These are phyloP conservation scores for Sogatella furcifera DNA, from an alignment of 1,140 invertebrate species.

Conservation along the genomic window DNA sequence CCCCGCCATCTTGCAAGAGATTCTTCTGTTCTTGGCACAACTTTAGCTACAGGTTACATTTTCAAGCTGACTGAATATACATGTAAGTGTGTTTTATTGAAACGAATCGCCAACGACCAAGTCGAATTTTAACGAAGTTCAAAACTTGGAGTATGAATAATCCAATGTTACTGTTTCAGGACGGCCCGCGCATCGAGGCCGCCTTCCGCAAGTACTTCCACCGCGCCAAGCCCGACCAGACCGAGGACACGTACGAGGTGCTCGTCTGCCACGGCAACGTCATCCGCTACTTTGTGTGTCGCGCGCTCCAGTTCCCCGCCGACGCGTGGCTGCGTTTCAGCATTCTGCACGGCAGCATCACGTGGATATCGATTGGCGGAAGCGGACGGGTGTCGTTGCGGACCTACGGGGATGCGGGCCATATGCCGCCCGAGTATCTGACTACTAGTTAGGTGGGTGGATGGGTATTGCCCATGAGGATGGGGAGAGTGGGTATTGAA, in stretches of 20 bases:
- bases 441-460: background rate
- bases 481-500: no score
- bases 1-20: no score
- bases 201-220: constrained; percentile 92
- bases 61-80: no score
- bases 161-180: constrained; percentile 38
- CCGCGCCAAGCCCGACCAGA: constrained; percentile 69
- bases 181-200: constrained; percentile 94
- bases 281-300: constrained; percentile 94
- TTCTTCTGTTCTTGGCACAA: no score
- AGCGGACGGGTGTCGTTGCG: constrained; percentile 75
- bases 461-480: no score
- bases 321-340: constrained; percentile 92
- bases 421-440: constrained; percentile 52
- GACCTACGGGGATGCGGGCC: constrained; percentile 76
- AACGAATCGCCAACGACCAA: no score
- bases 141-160: no score
- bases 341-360: constrained; percentile 87
- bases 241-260: constrained; percentile 78
- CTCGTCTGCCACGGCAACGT: constrained; percentile 98
- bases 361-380: constrained; percentile 76
- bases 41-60: no score
- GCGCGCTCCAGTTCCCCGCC: constrained; percentile 93
- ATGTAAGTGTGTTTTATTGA: no score
- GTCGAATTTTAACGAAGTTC: background rate